Evolutionary conservation across 2,797 vertebrate species (phyloP).

Genomic region (Podargus strigoides): DNA sequence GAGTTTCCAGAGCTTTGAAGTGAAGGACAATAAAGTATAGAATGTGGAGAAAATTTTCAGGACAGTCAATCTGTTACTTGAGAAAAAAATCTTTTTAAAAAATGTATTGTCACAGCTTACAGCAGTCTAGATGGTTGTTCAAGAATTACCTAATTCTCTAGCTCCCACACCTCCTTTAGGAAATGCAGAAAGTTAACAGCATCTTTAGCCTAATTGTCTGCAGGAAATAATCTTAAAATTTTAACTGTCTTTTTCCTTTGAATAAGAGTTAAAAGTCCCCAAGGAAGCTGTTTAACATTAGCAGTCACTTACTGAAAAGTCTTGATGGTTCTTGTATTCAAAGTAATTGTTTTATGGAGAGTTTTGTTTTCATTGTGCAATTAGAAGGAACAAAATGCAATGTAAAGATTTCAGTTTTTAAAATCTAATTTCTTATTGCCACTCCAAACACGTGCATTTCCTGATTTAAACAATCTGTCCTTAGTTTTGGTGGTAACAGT

Average conservation of each 20-base stretch:
- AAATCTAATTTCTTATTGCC: background rate
- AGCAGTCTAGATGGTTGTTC: background rate
- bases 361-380: background rate
- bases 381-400: background rate
- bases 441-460: background rate
- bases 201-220: background rate
- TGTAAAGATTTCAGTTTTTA: background rate
- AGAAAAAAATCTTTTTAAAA: background rate
- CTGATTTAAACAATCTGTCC: no score
- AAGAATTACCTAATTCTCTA: background rate
- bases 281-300: background rate
- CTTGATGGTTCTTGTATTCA: background rate
- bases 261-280: background rate
- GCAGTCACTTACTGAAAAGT: background rate
- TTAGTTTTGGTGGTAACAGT: background rate
- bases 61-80: background rate
- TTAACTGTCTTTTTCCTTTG: background rate
- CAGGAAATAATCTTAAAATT: background rate
- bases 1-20: constrained; percentile 4
- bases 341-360: background rate
- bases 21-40: background rate
- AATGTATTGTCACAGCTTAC: background rate
- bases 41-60: background rate
- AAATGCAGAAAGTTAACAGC: background rate
- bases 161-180: background rate